Base-by-base conservation (phyloP, 2,797 vertebrate genomes). In the Danio tinwini region DNA sequence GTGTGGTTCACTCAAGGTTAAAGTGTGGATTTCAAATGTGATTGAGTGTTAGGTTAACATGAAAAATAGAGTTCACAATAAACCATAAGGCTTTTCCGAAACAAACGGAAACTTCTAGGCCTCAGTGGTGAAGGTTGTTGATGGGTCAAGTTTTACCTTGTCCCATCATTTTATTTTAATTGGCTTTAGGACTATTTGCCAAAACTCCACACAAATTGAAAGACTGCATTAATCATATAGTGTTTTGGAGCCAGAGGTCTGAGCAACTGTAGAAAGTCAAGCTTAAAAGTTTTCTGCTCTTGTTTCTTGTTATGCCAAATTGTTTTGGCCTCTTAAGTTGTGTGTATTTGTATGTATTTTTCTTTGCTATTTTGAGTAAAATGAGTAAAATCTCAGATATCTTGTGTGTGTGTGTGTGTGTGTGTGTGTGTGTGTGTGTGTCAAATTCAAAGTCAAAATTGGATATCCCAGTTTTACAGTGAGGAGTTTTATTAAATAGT, bases 191-290 rank as follows among this genome's bases (percentile, higher is more conserved):
- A 49, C n/a, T 78, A 84, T 77, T 56, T 78, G 82, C 72, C 83
- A 88, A 87, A 76, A 76, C 56, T 16, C 82, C 65, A 44, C 62
- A 63, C 59, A 71, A 65, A 68, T 17, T 83, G 78, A 53, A 62
- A 72, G 50, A 40, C 58, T 17, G 76, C 61, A 73, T 84, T 83
- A 61, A 83, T 86, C 67, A 62, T n/a, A n/a, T n/a, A n/a, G 39
- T 69, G 73, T 82, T 77, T 85, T 29, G 83, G 78, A 73, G 82
- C 61, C 56, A 53, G 16, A 52, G 42, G 29, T 12, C 21, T 81
- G 62, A 45, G 29, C 29, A 29, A 29, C 29, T n/a, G 80, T 45
- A 61, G 5, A 21, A 19, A 42, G 85, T 62, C 21, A 39, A 16
- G 14, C 19, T 11, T 14, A 19, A 8, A 84, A 82, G 85, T 63